Base-by-base conservation (phyloP, 2,113 vertebrate genomes). In the Dendrocopos noguchii region DNA sequence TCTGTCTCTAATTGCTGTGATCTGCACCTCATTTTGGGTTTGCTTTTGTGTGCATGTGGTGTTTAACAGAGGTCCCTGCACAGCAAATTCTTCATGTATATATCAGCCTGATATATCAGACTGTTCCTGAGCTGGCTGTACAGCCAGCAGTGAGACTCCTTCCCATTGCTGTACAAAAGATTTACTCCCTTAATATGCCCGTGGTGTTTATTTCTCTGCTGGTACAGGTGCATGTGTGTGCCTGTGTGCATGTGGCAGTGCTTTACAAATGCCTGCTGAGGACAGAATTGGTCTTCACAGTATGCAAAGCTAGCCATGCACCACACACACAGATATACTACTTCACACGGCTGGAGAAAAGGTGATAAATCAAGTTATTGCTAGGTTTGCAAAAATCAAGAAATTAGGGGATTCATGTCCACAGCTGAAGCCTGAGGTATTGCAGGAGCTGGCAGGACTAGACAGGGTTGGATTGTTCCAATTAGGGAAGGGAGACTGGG, bases 231-330 rank as follows among this genome's bases (percentile, higher is more conserved):
- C 50, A 52, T 31, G 64, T 1, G 1, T 77, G 79, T 65, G 0
- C 0, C 1, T 64, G 61, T 91, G 91, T 84, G 79, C 79, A 53
- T 85, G 88, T 94, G 93, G 73, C 90, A 85, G 56, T n/a, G 64
- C 65, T 90, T 91, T 90, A 91, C 7, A 15, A 91, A 75, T 71
- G 80, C 91, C 91, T 94, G 84, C 95, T 95, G 94, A 61, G 94
- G 93, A 94, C 91, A 88, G 91, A 94, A 96, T 88, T 88, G 76
- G 87, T 93, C 91, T 91, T 95, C 89, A 47, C 95, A 68, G 82
- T 94, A 78, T 88, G 80, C 66, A 95, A 85, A 95, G 90, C 80
- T 86, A 95, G 80, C 87, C 88, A 63, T 63, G 85, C 4, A 10
- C 82, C 77, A 78, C 70, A 72, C 8, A 6, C 73, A 25, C 84